These are phyloP conservation scores for Hemithea aestivaria DNA, from an alignment of 2,888 invertebrate species.

Conservation along the genomic window DNA sequence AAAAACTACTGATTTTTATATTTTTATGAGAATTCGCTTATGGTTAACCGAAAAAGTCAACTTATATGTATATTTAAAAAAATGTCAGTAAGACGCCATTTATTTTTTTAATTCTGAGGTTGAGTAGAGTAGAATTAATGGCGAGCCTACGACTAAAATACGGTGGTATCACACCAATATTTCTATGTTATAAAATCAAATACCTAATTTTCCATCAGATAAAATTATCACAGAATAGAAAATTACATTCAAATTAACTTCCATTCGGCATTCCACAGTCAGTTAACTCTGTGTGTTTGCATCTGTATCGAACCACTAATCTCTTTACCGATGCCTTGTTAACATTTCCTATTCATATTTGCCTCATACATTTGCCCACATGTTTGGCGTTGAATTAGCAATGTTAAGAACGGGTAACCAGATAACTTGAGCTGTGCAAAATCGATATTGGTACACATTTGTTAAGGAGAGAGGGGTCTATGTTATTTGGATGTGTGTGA, in stretches of 20 bases:
- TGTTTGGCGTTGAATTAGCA: conserved; percentile 32
- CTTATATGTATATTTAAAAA: too few species aligned
- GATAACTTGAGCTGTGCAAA: conserved; percentile 3
- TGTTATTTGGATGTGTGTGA: conserved; percentile 11
- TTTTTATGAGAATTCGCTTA: too few species aligned
- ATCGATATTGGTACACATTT: neutral
- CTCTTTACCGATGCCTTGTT: conserved; percentile 21
- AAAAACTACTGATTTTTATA: too few species aligned
- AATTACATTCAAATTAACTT: conserved; percentile 1
- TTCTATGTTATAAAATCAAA: too few species aligned
- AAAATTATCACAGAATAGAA: neutral
- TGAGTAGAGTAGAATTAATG: too few species aligned
- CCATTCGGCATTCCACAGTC: conserved; percentile 10
- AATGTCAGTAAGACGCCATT: too few species aligned
- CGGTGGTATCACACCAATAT: too few species aligned
- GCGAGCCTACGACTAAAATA: too few species aligned
- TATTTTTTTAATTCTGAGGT: too few species aligned
- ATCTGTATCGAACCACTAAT: conserved; percentile 20
- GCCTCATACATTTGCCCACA: conserved; percentile 25
- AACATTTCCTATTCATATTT: conserved; percentile 32
- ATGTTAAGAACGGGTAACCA: conserved; percentile 19
- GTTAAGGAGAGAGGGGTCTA: conserved; percentile 4
- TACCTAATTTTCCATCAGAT: too few species aligned
- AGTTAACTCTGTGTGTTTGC: conserved; percentile 15
- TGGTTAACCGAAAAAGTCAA: too few species aligned